Base-by-base conservation (phyloP, 2,113 vertebrate species). In the Actenoides lindsayi region DNA sequence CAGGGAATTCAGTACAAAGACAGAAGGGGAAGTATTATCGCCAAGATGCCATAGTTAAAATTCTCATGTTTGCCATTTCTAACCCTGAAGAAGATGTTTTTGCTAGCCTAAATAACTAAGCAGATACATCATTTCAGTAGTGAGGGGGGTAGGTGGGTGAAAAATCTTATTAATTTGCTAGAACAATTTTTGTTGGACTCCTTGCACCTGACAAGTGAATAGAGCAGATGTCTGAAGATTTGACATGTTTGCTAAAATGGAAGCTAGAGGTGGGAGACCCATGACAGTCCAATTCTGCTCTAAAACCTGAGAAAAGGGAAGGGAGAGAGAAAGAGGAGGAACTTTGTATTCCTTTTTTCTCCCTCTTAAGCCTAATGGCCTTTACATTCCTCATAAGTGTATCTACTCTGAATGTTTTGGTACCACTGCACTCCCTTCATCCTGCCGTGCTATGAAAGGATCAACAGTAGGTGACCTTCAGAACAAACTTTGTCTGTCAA, bases 181-280 rank as follows among this genome's bases (percentile, higher is more conserved):
- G 33, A 64, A 77, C 9, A 13, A 0, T 7, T 70, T 90, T 50
- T 90, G 21, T 77, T 85, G 42, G 65, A 53, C 39, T 85, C 95
- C 44, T 96, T 83, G 63, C 82, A 90, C n/a, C 33, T 93, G 90
- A 90, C 13, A 59, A 86, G 20, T 16, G 62, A 90, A 35, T 35
- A 83, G 16, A 91, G 41, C 75, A 93, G 71, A 83, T 89, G 63
- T 65, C 63, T 90, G 37, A 39, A 33, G 51, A 53, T 60, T 79
- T 88, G 75, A 85, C 35, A 83, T 53, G 41, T 21, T 53, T 88
- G 42, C 74, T 95, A 48, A 85, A 87, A 82, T 63, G 44, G 60
- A 82, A 89, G 42, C 39, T 89, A 56, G 80, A 89, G 41, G 51
- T 81, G 56, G 35, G 18, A 83, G 35, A 76, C 28, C 63, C 46